Conservation (phyloP, 2,113 vertebrate species). For the Dunckerocampus dactyliophorus region DNA sequence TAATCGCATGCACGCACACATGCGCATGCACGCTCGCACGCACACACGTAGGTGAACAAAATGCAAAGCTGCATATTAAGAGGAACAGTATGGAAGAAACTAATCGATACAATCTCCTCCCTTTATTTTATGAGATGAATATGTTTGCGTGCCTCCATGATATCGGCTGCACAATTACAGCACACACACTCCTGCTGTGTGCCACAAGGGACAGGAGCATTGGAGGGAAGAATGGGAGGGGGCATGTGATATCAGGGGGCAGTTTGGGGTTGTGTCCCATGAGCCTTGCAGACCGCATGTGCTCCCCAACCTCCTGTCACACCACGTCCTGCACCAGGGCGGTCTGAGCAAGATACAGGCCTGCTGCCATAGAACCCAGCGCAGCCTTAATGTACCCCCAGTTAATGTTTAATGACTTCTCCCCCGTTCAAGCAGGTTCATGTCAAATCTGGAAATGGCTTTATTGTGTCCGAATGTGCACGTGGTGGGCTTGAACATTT, state of each 20-base stretch:
- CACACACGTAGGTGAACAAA: neutral
- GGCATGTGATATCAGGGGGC: conserved; percentile 27
- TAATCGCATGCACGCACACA: neutral
- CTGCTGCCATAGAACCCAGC: conserved; percentile 19
- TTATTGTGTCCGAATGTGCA: conserved; percentile 59
- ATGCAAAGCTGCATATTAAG: neutral
- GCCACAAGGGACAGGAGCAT: conserved; percentile 48
- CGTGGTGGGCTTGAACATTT: conserved; percentile 39
- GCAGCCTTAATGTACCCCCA: conserved; percentile 53
- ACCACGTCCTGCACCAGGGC: conserved; percentile 35
- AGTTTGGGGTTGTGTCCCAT: conserved; percentile 36
- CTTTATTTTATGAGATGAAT: neutral
- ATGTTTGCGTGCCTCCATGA: neutral
- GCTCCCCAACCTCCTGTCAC: conserved; percentile 48
- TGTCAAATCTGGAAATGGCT: conserved; percentile 66
- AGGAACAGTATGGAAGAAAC: neutral
- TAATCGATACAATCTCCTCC: neutral
- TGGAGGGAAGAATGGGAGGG: conserved; percentile 19
- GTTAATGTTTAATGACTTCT: conserved; percentile 70
- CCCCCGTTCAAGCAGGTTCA: conserved; percentile 52
- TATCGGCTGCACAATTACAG: conserved; percentile 39
- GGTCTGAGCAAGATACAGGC: conserved; percentile 32
- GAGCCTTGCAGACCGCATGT: conserved; percentile 55
- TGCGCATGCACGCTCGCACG: no score
- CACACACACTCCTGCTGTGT: conserved; percentile 33